Evolutionary conservation across 1,140 invertebrate species (phyloP), one percentile per base, ranked within the genome.

Genomic region (Brachionus koreanus): DNA sequence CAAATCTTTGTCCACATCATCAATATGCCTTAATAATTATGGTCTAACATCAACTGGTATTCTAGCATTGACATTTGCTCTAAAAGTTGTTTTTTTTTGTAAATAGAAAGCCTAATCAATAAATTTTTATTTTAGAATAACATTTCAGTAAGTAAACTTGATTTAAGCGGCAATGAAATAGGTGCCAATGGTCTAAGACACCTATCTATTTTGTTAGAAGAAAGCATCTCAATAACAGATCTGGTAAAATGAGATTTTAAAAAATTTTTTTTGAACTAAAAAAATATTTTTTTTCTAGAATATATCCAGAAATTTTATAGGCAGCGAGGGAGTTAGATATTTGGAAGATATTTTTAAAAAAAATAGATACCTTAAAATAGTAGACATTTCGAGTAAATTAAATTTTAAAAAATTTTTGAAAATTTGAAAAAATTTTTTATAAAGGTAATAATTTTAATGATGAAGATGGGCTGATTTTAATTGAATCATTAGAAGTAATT

Each of bases 121-220:
- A n/a, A n/a, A n/a, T 52, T 57, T 10, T 12, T 52, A n/a, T 0
- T 46, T 72, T 10, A 83, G 83, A 83, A 63, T 52, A 83, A 83
- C 25, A 83, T 82, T 12, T 33, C 25, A 46, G 72, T 83, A 16
- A 83, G 67, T 12, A 69, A 57, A 35, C 39, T 83, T 2, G 82
- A 83, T 65, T 42, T 83, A 16, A 75, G 61, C 43, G 83, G 82
- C 12, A 83, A 83, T 49, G 72, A 83, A 75, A 57, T 83, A 25
- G 57, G 52, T 13, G 12, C 46, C 19, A 39, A 33, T 6, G 83
- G 83, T 12, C 37, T 83, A 5, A 46, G 43, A 23, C 69, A 75
- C 19, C 69, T 83, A 5, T 52, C 33, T 9, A 35, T 39, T 19
- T 76, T 83, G 46, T 49, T 83, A 29, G 52, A 52, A 23, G 83